These are phyloP conservation scores for Pogona vitticeps DNA, from an alignment of 2,113 vertebrate genomes.

Conservation along the genomic window DNA sequence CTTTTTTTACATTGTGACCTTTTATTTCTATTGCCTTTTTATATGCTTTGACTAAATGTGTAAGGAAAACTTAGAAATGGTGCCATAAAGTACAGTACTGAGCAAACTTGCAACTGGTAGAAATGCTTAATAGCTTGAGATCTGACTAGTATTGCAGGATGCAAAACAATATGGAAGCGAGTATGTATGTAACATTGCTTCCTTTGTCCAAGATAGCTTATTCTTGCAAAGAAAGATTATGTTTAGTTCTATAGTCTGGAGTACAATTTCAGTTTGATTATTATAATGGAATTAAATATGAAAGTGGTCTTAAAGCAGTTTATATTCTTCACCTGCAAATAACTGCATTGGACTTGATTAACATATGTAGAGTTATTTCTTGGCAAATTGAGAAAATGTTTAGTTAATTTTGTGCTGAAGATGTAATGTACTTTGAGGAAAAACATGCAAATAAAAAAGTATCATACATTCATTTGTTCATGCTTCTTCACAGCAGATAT, in stretches of 20 bases:
- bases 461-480: conserved; percentile 35
- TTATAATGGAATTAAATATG: background rate
- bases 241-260: background rate
- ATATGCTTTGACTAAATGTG: background rate
- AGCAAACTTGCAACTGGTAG: background rate
- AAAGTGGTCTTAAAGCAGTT: conserved; percentile 26
- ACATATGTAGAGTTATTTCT: background rate
- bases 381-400: conserved; percentile 8
- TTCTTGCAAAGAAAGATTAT: background rate
- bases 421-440: conserved; percentile 55
- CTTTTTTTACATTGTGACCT: background rate
- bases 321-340: conserved; percentile 24
- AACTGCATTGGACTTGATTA: conserved; percentile 18
- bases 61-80: background rate
- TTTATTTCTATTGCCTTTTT: conserved; percentile 3
- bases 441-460: conserved; percentile 66
- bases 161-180: background rate
- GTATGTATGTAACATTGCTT: background rate
- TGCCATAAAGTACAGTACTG: background rate
- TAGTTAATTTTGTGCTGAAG: conserved; percentile 44
- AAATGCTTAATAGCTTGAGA: background rate
- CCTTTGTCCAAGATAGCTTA: background rate
- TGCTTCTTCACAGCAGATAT: background rate
- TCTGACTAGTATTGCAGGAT: background rate
- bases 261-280: background rate